Percentiles rank a stretch among this genome's conserved stretches.
phyloP scores from a whole-genome alignment of 2,888 invertebrate species.

The Patella caerulea region DNA sequence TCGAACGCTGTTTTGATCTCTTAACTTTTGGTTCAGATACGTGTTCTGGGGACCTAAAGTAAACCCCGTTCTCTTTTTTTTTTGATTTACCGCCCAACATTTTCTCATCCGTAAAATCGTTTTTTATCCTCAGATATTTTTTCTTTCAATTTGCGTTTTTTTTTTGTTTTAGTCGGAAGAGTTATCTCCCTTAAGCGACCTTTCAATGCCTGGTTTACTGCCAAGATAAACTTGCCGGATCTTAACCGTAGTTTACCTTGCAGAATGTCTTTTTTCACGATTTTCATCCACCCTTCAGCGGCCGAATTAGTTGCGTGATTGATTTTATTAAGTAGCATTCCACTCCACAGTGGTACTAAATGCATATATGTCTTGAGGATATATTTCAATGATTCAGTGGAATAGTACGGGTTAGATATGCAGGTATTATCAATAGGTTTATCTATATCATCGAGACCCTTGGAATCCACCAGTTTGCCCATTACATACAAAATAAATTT shows the following conservation, averaged over 20 bases:
- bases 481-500: neutral
- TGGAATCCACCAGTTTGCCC: neutral
- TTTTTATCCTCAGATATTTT: too few relatives aligned
- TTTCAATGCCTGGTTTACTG: neutral
- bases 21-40: neutral
- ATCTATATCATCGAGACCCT: neutral
- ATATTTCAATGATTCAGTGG: neutral
- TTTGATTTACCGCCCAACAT: neutral
- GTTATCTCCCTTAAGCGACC: neutral
- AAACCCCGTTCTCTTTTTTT: neutral
- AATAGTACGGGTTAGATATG: constrained; percentile 1
- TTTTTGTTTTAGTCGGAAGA: neutral
- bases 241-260: neutral
- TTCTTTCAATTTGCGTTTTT: neutral
- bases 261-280: neutral
- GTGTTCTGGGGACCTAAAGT: neutral
- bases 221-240: neutral
- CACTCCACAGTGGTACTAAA: neutral
- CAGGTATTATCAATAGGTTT: neutral
- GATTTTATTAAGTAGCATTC: neutral
- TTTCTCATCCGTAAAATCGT: neutral
- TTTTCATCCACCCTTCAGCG: constrained; percentile 1
- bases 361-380: neutral
- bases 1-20: neutral
- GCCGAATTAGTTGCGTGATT: neutral